These are phyloP conservation scores for Vicugna pacos DNA, from an alignment of 2,113 vertebrate genomes.

Conservation along the genomic window DNA sequence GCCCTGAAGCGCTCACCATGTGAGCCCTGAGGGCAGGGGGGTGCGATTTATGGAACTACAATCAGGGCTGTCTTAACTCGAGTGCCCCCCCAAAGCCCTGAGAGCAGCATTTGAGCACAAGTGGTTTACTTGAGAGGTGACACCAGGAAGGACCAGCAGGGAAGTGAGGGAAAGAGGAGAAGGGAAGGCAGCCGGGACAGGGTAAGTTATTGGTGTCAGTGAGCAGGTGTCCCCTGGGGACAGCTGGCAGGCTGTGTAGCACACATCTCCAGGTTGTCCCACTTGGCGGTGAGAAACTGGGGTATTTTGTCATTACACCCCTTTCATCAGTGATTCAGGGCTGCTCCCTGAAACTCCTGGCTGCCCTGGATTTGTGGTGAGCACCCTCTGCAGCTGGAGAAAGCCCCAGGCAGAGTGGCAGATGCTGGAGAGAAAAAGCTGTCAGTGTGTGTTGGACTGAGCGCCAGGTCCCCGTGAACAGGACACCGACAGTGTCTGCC, in stretches of 20 bases:
- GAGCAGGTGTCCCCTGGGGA: background rate
- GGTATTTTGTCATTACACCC: background rate
- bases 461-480: background rate
- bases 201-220: background rate
- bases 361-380: background rate
- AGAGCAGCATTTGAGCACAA: background rate
- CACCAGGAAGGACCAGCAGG: background rate
- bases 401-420: background rate
- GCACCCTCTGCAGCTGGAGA: background rate
- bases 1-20: background rate
- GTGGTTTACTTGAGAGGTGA: background rate
- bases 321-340: background rate
- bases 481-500: background rate
- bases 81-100: background rate
- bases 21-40: background rate
- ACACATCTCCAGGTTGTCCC: background rate
- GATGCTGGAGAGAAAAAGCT: background rate
- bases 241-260: background rate
- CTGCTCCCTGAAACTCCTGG: background rate
- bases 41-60: background rate
- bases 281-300: background rate
- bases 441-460: background rate
- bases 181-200: background rate
- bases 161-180: background rate
- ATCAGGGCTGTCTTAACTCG: background rate